Conservation (phyloP, 2,888 invertebrate genomes). For the Acronicta psi region DNA sequence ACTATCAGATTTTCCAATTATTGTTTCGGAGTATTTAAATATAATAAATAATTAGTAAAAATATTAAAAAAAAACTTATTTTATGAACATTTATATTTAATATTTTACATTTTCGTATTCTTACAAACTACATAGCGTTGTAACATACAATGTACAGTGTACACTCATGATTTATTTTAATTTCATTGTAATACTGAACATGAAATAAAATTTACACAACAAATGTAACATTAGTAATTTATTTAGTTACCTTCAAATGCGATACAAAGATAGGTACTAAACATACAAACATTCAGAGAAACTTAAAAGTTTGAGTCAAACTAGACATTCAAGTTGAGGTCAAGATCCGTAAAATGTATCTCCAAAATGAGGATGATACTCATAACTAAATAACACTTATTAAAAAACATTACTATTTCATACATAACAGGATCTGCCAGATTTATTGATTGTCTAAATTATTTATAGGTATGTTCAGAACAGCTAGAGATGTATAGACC, state of each 20-base stretch:
- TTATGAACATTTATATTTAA: slow-evolving; percentile 60
- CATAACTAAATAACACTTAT: slow-evolving; percentile 27
- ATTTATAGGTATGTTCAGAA: slow-evolving; percentile 7
- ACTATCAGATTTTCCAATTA: too few relatives aligned
- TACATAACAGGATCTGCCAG: slow-evolving; percentile 12
- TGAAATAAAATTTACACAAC: slow-evolving; percentile 56
- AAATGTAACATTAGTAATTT: slow-evolving; percentile 34
- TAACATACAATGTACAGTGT: slow-evolving; percentile 55
- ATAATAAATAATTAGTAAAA: neutral
- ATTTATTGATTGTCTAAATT: slow-evolving; percentile 15
- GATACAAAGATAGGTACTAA: slow-evolving; percentile 43
- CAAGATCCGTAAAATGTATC: slow-evolving; percentile 23
- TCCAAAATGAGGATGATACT: slow-evolving; percentile 18
- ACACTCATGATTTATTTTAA: slow-evolving; percentile 65
- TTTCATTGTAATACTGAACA: slow-evolving; percentile 71
- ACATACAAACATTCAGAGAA: slow-evolving; percentile 43
- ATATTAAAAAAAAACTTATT: slow-evolving; percentile 20
- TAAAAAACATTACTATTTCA: slow-evolving; percentile 13
- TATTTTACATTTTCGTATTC: slow-evolving; percentile 68
- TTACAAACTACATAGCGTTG: slow-evolving; percentile 70
- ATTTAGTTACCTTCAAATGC: slow-evolving; percentile 47
- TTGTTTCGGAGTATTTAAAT: too few relatives aligned
- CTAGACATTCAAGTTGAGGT: slow-evolving; percentile 20
- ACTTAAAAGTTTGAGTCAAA: slow-evolving; percentile 39
- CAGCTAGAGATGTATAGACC: slow-evolving; percentile 5